phyloP scores from a whole-genome alignment of 2,113 vertebrate genomes.

The Stictonetta naevosa region DNA sequence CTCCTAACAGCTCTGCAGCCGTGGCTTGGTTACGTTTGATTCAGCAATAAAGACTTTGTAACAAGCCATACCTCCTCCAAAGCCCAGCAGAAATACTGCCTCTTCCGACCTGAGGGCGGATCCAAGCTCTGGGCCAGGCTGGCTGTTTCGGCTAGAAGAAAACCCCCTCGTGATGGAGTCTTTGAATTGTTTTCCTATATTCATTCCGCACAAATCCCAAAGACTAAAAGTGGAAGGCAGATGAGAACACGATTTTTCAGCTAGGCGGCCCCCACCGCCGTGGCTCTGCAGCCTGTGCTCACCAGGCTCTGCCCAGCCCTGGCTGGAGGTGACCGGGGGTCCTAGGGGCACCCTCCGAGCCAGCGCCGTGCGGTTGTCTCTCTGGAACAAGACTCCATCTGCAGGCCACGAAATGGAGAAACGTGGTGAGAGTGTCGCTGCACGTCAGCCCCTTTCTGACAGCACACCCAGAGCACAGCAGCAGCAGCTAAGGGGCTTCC shows the following conservation, averaged over 20 bases:
- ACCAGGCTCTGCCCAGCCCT: no score
- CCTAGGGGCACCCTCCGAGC: no score
- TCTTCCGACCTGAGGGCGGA: neutral
- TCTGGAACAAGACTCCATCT: no score
- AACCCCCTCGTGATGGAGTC: neutral
- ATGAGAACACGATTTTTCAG: neutral
- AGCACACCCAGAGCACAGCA: neutral
- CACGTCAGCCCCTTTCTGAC: no score
- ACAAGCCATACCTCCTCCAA: neutral
- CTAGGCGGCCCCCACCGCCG: accelerated
- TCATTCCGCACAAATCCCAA: neutral
- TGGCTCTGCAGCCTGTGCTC: neutral
- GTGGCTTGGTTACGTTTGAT: neutral
- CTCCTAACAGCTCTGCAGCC: neutral
- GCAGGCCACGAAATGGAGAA: no score
- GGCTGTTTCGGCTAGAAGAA: neutral
- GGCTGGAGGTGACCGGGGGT: no score
- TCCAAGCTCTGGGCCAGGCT: neutral
- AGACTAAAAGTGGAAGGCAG: neutral
- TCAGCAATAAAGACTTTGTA: neutral
- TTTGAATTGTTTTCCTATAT: neutral
- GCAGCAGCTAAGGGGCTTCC: neutral
- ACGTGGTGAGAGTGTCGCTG: no score
- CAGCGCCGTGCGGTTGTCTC: no score
- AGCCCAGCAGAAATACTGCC: neutral